phyloP scores from a whole-genome alignment of 2,888 invertebrate species.

The Dinocampus coccinellae region DNA sequence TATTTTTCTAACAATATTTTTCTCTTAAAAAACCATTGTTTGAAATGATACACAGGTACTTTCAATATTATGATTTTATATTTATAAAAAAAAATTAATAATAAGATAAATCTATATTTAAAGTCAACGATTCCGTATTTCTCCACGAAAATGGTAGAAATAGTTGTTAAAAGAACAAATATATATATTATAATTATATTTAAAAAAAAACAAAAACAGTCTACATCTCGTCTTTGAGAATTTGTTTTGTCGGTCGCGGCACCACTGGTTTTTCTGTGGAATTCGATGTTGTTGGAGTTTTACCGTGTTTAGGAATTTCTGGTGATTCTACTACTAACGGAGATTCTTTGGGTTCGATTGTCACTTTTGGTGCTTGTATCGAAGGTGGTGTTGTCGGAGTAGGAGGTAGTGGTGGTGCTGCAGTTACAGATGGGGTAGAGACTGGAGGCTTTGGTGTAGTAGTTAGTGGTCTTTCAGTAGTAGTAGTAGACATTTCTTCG shows the following conservation, averaged over 20 bases:
- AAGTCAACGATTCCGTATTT: background rate
- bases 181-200: background rate
- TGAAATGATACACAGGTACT: background rate
- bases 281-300: slow-evolving; percentile 11
- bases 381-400: slow-evolving; percentile 39
- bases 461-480: slow-evolving; percentile 44
- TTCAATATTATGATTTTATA: background rate
- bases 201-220: background rate
- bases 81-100: background rate
- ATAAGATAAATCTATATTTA: background rate
- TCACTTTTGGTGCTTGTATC: slow-evolving; percentile 50
- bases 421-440: slow-evolving; percentile 35
- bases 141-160: background rate
- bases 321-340: slow-evolving; percentile 22
- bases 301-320: slow-evolving; percentile 40
- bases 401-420: slow-evolving; percentile 40
- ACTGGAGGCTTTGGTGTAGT: slow-evolving; percentile 37
- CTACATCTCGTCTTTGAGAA: slow-evolving; percentile 22
- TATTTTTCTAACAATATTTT: background rate
- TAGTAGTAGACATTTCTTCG: slow-evolving; percentile 39
- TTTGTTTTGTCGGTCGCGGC: slow-evolving; percentile 44
- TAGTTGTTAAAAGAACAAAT: background rate
- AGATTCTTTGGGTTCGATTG: slow-evolving; percentile 35
- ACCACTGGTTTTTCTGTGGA: slow-evolving; percentile 24
- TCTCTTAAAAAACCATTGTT: background rate